Evolutionary conservation across 2,113 vertebrate genomes (phyloP).

Genomic region (Platysteira castanea): DNA sequence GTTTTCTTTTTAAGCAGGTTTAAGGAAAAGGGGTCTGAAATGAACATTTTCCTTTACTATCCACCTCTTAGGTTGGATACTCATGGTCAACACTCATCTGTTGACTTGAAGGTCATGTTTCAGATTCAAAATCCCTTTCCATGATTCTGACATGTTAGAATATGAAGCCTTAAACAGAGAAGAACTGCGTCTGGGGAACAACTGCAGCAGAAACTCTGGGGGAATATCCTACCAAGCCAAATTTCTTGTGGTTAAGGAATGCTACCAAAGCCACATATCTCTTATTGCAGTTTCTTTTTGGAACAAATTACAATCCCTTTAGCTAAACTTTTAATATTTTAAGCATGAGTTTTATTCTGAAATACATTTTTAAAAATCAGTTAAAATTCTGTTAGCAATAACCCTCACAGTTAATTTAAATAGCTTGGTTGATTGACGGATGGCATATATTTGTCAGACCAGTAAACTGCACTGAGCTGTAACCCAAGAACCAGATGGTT

Average conservation of each 20-base stretch:
- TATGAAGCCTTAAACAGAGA: background rate
- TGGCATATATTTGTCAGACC: background rate
- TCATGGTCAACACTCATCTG: too few relatives aligned
- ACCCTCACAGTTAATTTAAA: background rate
- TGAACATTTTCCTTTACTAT: background rate
- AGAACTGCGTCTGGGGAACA: background rate
- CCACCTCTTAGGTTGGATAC: background rate
- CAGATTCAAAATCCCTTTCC: background rate
- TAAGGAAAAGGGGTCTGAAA: background rate
- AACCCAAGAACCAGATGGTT: background rate
- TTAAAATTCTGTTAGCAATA: background rate
- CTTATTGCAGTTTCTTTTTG: background rate
- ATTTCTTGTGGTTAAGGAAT: background rate
- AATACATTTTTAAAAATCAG: background rate
- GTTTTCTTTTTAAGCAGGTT: background rate
- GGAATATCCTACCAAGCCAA: background rate
- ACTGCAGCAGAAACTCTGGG: background rate
- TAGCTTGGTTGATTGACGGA: background rate
- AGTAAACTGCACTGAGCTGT: background rate
- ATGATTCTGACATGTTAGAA: background rate
- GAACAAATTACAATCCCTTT: background rate
- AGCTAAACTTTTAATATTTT: background rate
- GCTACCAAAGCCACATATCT: background rate
- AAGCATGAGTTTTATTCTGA: background rate
- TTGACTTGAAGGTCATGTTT: background rate